A percentile compares a stretch with the other conserved stretches of the same genome.
Conservation (phyloP, 2,113 vertebrate genomes). For the Spheniscus mendiculus region DNA sequence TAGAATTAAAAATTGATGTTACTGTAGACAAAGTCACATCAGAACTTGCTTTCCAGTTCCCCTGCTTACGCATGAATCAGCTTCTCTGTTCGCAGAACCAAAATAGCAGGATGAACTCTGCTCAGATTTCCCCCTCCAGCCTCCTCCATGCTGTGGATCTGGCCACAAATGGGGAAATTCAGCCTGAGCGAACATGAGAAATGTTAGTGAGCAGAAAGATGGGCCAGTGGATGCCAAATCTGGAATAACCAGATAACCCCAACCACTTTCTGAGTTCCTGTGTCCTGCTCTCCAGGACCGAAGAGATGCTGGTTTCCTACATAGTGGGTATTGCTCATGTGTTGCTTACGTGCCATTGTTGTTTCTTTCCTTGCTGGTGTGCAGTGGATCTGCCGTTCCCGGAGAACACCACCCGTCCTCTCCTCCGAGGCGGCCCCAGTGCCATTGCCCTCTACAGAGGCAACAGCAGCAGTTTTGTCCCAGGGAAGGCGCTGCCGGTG, state of each 20-base stretch:
- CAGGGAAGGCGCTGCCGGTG: not conserved
- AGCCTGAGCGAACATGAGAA: not conserved
- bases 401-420: not conserved
- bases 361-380: not conserved
- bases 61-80: not conserved
- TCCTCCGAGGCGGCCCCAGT: not conserved
- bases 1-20: not conserved
- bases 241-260: not conserved
- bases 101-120: not conserved
- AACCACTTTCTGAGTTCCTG: not conserved
- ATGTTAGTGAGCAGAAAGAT: not conserved
- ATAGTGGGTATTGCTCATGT: not conserved
- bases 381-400: not conserved
- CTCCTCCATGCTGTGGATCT: not conserved
- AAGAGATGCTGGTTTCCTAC: not conserved
- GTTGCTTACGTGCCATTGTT: not conserved
- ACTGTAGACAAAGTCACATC: not conserved
- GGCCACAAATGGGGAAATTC: not conserved
- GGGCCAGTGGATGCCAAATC: not conserved
- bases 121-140: not conserved
- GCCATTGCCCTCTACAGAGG: slow-evolving; percentile 42
- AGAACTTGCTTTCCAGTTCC: not conserved
- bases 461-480: not conserved
- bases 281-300: not conserved
- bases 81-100: not conserved